Conservation (phyloP, 1,140 invertebrate species). For the Copidosoma floridanum region DNA sequence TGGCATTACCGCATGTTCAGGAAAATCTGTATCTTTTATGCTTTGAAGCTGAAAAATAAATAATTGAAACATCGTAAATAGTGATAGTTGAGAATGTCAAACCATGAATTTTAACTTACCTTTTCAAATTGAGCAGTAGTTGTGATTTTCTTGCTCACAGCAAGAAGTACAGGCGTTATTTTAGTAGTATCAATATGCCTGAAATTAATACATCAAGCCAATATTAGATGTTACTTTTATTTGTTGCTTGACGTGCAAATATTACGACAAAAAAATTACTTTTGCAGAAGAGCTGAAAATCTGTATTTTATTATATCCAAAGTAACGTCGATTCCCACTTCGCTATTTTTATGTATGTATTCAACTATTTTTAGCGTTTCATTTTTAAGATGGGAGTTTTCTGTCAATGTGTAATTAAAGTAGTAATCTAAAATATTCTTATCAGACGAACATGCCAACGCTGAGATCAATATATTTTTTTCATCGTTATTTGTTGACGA, state of each 20-base stretch:
- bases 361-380: slow-evolving; percentile 21
- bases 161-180: too few relatives aligned
- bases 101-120: too few relatives aligned
- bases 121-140: slow-evolving; percentile 7
- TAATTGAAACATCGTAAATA: not conserved
- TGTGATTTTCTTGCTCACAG: slow-evolving; percentile 14
- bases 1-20: not conserved
- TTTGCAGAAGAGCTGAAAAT: not conserved
- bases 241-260: too few relatives aligned
- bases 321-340: slow-evolving; percentile 52
- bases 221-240: slow-evolving; percentile 1
- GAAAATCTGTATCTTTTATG: not conserved
- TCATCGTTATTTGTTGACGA: slow-evolving; percentile 52
- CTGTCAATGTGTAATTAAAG: slow-evolving; percentile 3
- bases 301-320: slow-evolving; percentile 27
- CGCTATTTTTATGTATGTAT: slow-evolving; percentile 39
- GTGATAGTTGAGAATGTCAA: not conserved
- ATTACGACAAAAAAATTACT: too few relatives aligned
- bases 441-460: slow-evolving; percentile 28
- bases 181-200: too few relatives aligned
- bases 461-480: not conserved
- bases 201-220: too few relatives aligned
- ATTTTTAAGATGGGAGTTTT: slow-evolving; percentile 41
- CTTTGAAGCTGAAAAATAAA: slow-evolving; percentile 29
- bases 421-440: not conserved